These are phyloP conservation scores for Zootermopsis nevadensis DNA, from an alignment of 2,888 invertebrate genomes.

Conservation along the genomic window DNA sequence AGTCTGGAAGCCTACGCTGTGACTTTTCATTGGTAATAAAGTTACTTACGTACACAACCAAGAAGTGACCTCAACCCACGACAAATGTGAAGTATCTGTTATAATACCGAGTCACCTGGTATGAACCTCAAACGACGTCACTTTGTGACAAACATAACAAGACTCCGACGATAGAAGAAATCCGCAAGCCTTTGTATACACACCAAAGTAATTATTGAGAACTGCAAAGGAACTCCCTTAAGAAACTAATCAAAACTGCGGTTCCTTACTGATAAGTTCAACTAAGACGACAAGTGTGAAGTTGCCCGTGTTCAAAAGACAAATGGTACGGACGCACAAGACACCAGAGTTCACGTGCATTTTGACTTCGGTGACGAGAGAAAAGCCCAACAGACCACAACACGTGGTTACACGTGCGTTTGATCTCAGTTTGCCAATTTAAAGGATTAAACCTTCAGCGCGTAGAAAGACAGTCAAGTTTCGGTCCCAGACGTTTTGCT, in stretches of 20 bases:
- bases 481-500: too few species aligned
- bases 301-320: not conserved
- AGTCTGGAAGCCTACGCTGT: too few species aligned
- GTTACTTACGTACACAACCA: too few species aligned
- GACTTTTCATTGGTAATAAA: too few species aligned
- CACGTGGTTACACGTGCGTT: too few species aligned
- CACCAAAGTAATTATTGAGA: not conserved
- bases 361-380: too few species aligned
- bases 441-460: too few species aligned
- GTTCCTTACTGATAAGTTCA: slow-evolving; percentile 7
- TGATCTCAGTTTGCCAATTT: too few species aligned
- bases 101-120: not conserved
- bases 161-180: not conserved
- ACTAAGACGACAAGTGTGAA: slow-evolving; percentile 13
- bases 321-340: not conserved
- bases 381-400: too few species aligned
- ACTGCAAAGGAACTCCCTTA: not conserved
- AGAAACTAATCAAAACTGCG: slow-evolving; percentile 37
- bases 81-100: not conserved
- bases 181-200: not conserved
- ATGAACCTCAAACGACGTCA: not conserved
- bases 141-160: too few species aligned
- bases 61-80: too few species aligned
- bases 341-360: not conserved
- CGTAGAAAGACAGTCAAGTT: too few species aligned